Evolutionary conservation across 1,140 invertebrate species (phyloP).

Genomic region (Reticulitermes speratus): DNA sequence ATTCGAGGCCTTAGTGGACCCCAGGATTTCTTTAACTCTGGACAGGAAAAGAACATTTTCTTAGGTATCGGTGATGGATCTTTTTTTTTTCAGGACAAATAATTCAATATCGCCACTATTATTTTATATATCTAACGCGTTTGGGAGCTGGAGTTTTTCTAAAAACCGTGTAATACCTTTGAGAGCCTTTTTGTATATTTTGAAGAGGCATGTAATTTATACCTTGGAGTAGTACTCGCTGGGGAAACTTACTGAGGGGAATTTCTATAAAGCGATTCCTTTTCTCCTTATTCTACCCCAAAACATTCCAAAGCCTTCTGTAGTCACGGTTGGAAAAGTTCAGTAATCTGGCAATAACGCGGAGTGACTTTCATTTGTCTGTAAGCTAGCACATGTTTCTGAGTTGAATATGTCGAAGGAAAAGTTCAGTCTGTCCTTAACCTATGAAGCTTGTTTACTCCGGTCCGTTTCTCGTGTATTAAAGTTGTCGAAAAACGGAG

Average conservation of each 20-base stretch:
- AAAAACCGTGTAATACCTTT: constrained; percentile 3
- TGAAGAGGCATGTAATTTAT: constrained; percentile 16
- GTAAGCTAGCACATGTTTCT: not conserved
- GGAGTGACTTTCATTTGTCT: not conserved
- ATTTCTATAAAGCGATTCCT: not conserved
- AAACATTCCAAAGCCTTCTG: not conserved
- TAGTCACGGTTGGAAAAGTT: not conserved
- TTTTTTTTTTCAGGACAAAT: not conserved
- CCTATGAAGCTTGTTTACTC: not conserved
- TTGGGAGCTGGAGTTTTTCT: not conserved
- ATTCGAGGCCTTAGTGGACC: not conserved
- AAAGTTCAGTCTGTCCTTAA: too few species aligned
- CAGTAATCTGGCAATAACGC: not conserved
- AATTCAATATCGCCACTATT: not conserved
- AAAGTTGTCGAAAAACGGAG: too few species aligned
- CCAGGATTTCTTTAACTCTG: not conserved
- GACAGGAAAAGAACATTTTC: not conserved
- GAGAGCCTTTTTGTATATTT: not conserved
- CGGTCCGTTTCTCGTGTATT: not conserved
- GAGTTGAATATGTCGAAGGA: not conserved
- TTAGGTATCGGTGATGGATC: not conserved
- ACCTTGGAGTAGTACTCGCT: not conserved
- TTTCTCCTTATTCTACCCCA: constrained; percentile 4
- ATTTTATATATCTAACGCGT: not conserved
- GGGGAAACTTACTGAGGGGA: not conserved